Conservation (phyloP, 2,888 invertebrate genomes). For the Drosophila dives region DNA sequence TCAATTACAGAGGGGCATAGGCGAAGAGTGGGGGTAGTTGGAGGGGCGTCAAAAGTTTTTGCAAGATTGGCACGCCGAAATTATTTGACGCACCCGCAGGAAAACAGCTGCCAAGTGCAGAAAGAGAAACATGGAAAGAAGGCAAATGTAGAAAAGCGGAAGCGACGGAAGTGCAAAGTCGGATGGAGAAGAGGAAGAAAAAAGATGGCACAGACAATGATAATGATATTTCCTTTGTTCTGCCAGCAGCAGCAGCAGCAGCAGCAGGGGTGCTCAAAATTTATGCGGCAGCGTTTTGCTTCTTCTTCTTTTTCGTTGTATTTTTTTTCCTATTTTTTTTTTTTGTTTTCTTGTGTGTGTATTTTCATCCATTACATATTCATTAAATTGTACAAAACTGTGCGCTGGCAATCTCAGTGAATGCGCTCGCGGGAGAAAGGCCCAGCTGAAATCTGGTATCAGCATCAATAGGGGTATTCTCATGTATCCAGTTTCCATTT, state of each 20-base stretch:
- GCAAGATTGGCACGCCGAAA: conserved; percentile 52
- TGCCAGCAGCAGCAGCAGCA: conserved; percentile 6
- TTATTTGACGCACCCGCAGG: conserved; percentile 58
- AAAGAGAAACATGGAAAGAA: conserved; percentile 32
- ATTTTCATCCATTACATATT: conserved; percentile 66
- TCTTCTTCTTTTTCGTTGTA: conserved; percentile 4
- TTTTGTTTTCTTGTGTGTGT: background rate
- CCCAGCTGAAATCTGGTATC: background rate
- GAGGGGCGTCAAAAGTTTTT: conserved; percentile 42
- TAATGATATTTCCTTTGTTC: conserved; percentile 64
- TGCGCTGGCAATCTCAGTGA: conserved; percentile 31
- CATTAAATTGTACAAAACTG: conserved; percentile 65
- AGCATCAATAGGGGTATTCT: conserved; percentile 33
- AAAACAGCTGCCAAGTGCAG: conserved; percentile 59
- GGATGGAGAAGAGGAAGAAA: conserved; percentile 8
- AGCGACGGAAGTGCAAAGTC: background rate
- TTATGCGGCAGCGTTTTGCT: conserved; percentile 52
- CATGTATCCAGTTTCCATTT: conserved; percentile 46
- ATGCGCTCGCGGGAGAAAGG: conserved; percentile 20
- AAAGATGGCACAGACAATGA: conserved; percentile 55
- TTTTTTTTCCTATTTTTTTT: background rate
- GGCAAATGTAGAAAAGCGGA: conserved; percentile 3
- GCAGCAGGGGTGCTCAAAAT: conserved; percentile 55
- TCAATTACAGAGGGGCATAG: conserved; percentile 32
- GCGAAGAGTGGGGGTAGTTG: background rate